Conservation (phyloP, 37 sponge, comb jelly and placozoan species). For the Aplysina aerophoba region DNA sequence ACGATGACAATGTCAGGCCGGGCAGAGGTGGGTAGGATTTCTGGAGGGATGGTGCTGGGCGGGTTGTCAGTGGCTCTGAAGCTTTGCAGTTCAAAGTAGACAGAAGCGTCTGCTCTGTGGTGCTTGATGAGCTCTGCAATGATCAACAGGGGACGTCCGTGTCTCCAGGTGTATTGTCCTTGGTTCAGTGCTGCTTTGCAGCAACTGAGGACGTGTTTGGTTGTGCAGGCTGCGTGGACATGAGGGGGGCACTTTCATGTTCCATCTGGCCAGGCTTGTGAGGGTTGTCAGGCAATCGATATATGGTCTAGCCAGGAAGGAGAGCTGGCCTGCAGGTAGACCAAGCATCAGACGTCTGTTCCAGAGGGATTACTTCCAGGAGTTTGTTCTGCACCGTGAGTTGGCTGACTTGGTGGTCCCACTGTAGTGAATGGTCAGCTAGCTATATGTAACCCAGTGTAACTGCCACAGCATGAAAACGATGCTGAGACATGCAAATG, state of each 20-base stretch:
- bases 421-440: too few relatives aligned
- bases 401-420: too few relatives aligned
- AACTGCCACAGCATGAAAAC: too few relatives aligned
- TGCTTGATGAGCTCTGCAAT: background rate
- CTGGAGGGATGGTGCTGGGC: background rate
- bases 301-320: too few relatives aligned
- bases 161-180: slow-evolving; percentile 15
- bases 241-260: background rate
- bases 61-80: slow-evolving; percentile 22
- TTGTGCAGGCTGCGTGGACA: background rate
- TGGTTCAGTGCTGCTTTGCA: background rate
- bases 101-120: background rate
- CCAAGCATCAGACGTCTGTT: too few relatives aligned
- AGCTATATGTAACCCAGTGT: too few relatives aligned
- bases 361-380: too few relatives aligned
- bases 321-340: too few relatives aligned
- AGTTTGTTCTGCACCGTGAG: too few relatives aligned
- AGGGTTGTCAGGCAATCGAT: background rate
- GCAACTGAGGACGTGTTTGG: background rate
- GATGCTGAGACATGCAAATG: too few relatives aligned
- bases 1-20: slow-evolving; percentile 5
- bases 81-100: background rate
- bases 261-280: background rate
- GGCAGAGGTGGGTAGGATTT: background rate
- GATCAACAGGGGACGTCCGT: background rate